phyloP scores from a whole-genome alignment of 2,797 vertebrate genomes.

The Muscicapa striata region DNA sequence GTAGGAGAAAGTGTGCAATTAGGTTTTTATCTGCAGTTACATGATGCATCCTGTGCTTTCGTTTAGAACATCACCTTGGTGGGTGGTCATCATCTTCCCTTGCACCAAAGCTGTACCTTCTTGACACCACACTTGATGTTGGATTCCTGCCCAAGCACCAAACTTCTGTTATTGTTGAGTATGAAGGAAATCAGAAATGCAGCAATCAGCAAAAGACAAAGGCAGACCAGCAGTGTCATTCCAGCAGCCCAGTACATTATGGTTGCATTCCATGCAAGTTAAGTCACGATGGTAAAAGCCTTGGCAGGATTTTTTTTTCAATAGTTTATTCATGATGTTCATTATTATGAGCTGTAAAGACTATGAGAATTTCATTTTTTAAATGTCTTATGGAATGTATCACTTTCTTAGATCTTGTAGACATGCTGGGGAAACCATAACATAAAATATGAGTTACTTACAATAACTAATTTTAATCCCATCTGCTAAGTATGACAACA shows the following conservation, averaged over 20 bases:
- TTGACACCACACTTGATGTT: conserved; percentile 76
- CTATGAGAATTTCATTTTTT: conserved; percentile 83
- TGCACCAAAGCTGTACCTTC: conserved; percentile 76
- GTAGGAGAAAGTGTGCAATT: conserved; percentile 88
- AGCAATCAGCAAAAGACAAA: conserved; percentile 76
- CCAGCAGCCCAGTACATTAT: conserved; percentile 76
- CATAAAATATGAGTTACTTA: conserved; percentile 99
- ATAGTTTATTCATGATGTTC: conserved; percentile 83
- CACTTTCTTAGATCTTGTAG: conserved; percentile 88
- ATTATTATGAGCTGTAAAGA: conserved; percentile 85
- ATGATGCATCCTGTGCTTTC: conserved; percentile 79
- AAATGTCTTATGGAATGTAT: conserved; percentile 84
- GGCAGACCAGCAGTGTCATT: conserved; percentile 70
- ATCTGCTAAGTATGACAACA: conserved; percentile 99
- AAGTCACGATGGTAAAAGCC: conserved; percentile 81
- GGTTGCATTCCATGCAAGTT: conserved; percentile 79
- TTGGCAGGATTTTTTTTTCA: conserved; percentile 76
- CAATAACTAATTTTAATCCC: conserved; percentile 99
- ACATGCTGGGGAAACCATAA: conserved; percentile 93
- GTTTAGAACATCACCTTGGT: conserved; percentile 82
- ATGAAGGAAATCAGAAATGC: conserved; percentile 76
- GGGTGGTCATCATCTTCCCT: conserved; percentile 80
- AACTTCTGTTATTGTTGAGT: conserved; percentile 80
- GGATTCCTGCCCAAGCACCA: conserved; percentile 77
- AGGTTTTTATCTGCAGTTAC: conserved; percentile 84